These are phyloP conservation scores for Brachypodius melanocephalos DNA, from an alignment of 2,113 vertebrate genomes.

Conservation along the genomic window DNA sequence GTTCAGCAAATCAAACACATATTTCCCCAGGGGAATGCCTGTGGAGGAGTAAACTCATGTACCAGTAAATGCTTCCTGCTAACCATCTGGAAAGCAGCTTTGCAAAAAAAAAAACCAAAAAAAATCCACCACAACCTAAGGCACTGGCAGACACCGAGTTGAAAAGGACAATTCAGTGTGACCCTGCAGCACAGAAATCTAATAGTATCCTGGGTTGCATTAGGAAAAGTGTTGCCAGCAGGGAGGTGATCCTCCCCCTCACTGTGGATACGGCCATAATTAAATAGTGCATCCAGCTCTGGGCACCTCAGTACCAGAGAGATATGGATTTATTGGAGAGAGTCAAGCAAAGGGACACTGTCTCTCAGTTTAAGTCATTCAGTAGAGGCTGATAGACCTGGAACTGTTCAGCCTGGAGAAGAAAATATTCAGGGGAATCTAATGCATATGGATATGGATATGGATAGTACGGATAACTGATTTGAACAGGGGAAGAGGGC, in stretches of 20 bases:
- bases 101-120: not conserved
- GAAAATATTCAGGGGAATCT: not conserved
- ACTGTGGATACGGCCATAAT: not conserved
- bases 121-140: not conserved
- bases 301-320: not conserved
- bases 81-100: not conserved
- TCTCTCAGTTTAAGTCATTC: not conserved
- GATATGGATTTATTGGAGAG: not conserved
- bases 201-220: not conserved
- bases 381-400: not conserved
- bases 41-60: not conserved
- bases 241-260: not conserved
- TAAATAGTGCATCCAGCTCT: not conserved
- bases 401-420: not conserved
- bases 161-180: not conserved
- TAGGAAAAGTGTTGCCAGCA: not conserved
- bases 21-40: not conserved
- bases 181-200: not conserved
- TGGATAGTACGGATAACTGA: not conserved
- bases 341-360: not conserved
- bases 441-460: no score
- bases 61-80: not conserved
- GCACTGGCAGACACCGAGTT: not conserved
- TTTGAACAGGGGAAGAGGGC: not conserved
- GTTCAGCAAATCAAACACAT: not conserved